Base-by-base conservation (phyloP, 2,888 invertebrate species). In the Griposia aprilina region DNA sequence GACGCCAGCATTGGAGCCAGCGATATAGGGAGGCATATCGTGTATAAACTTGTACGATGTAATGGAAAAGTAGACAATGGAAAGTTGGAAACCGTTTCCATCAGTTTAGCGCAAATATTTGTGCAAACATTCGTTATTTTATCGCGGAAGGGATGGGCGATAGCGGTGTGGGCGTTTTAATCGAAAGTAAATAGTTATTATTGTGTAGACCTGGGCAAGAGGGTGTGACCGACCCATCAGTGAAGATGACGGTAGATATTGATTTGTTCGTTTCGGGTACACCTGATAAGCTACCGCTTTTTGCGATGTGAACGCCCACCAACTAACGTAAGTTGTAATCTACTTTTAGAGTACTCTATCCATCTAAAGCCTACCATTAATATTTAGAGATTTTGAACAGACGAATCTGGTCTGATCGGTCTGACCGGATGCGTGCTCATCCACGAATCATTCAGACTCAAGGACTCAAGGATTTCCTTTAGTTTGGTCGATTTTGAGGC, bases 11-110 rank as follows among this genome's bases (percentile, higher is more conserved):
- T 83, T 79, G 76, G 69, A 59, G 26, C 80, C 71, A 87, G 78
- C 69, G 78, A 72, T 83, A 76, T 73, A 72, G 62, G 65, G 81
- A 91, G 90, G 87, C 91, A 90, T 91, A 87, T 87, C 75, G 80
- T 81, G 76, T 81, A 84, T 87, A 92, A 92, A 92, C 91, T 92
- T 91, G 88, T 86, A 75, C 91, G 93, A 94, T 93, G 94, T 94
- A 94, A 94, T 94, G 92, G 92, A 87, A 92, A 92, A 93, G 92
- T 94, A 93, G 89, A 92, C 89, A 92, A 87, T 89, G 81, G 81
- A 86, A 90, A 91, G 90, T 90, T 91, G 87, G 85, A 84, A 90
- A 80, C 80, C 81, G 88, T 87, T 91, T 80, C 89, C 92, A 92
- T 92, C 92, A 90, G 90, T 86, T 88, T 87, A 83, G 82, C 73